Conservation (phyloP, 2,797 vertebrate genomes). For the Pantherophis alleghaniensis region DNA sequence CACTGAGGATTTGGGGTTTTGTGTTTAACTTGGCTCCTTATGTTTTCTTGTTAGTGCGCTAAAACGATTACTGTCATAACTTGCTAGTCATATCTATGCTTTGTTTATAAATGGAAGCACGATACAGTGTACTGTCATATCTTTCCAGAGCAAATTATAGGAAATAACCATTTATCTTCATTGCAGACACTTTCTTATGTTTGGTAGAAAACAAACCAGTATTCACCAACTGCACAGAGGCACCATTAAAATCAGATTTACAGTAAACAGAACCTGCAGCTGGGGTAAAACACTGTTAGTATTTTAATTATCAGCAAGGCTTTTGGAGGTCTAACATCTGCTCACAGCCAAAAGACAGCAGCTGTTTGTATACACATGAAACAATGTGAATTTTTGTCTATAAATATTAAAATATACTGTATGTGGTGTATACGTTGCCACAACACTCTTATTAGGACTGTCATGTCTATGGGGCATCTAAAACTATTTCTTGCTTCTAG, state of each 20-base stretch:
- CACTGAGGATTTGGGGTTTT: conserved; percentile 31
- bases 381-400: conserved; percentile 68
- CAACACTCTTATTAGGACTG: conserved; percentile 39
- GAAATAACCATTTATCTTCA: conserved; percentile 71
- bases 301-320: conserved; percentile 81
- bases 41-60: conserved; percentile 54
- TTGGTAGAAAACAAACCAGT: conserved; percentile 71
- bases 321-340: conserved; percentile 80
- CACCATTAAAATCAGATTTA: conserved; percentile 80
- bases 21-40: conserved; percentile 31
- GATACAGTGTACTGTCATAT: conserved; percentile 52
- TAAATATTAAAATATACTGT: conserved; percentile 64
- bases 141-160: conserved; percentile 65
- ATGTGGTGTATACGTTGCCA: conserved; percentile 42
- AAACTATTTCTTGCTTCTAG: conserved; percentile 51
- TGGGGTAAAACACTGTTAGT: conserved; percentile 79
- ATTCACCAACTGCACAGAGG: conserved; percentile 72
- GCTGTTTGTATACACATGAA: conserved; percentile 72
- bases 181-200: conserved; percentile 67
- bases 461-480: conserved; percentile 51
- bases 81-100: conserved; percentile 49
- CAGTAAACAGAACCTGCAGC: conserved; percentile 80
- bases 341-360: conserved; percentile 74
- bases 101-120: conserved; percentile 54
- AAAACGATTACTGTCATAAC: conserved; percentile 41